A percentile compares a stretch with the other conserved stretches of the same genome.
These are phyloP conservation scores for Eustalomyia histrio DNA, from an alignment of 2,888 invertebrate species.

Conservation along the genomic window DNA sequence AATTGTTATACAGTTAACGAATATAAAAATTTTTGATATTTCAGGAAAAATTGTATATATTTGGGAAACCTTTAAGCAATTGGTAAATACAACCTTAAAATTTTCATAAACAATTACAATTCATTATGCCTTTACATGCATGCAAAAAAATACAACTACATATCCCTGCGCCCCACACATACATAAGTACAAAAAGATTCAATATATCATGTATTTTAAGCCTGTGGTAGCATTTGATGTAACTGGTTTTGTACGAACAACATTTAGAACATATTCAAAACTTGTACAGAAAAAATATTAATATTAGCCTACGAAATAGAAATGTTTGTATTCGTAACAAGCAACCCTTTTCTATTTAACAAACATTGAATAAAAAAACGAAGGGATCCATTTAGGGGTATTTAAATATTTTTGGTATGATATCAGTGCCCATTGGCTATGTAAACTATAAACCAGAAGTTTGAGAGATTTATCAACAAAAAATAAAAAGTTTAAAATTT, in stretches of 20 bases:
- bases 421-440: too few relatives aligned
- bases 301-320: too few relatives aligned
- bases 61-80: slow-evolving; percentile 25
- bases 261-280: neutral
- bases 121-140: slow-evolving; percentile 18
- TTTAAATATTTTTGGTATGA: too few relatives aligned
- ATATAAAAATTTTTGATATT: too few relatives aligned
- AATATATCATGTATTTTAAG: slow-evolving; percentile 18
- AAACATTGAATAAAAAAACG: neutral
- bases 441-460: too few relatives aligned
- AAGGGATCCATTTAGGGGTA: too few relatives aligned
- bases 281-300: neutral
- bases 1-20: too few relatives aligned
- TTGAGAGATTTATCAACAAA: too few relatives aligned
- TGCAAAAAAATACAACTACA: neutral
- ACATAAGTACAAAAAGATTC: neutral
- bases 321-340: neutral
- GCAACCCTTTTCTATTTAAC: neutral
- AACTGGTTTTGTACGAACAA: neutral
- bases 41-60: slow-evolving; percentile 3
- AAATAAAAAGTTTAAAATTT: too few relatives aligned
- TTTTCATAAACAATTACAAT: slow-evolving; percentile 38
- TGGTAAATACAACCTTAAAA: slow-evolving; percentile 33
- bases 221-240: slow-evolving; percentile 6
- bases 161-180: neutral